These are phyloP conservation scores for Pelochelys cantorii DNA, from an alignment of 2,797 vertebrate genomes.

Conservation along the genomic window DNA sequence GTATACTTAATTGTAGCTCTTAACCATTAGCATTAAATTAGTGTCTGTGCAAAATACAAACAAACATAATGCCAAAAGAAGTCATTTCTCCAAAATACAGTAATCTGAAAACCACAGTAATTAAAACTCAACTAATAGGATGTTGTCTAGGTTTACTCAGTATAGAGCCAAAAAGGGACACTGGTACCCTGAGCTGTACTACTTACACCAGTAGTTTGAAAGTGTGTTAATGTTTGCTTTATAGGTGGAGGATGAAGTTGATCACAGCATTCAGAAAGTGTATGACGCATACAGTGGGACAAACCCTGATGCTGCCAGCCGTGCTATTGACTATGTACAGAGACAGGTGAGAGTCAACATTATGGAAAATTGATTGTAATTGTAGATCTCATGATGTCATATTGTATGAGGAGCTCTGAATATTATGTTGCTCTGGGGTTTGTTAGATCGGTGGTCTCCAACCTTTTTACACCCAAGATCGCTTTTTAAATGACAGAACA, in stretches of 20 bases:
- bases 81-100: rapidly evolving
- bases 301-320: constrained; percentile 93
- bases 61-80: neutral
- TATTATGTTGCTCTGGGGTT: neutral
- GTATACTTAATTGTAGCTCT: neutral
- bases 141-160: neutral
- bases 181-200: neutral
- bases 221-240: constrained; percentile 40
- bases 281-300: constrained; percentile 96
- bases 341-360: constrained; percentile 86
- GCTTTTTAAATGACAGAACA: too few relatives aligned
- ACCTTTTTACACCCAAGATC: too few relatives aligned
- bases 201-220: neutral
- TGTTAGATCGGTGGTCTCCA: too few relatives aligned
- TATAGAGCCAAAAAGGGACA: neutral
- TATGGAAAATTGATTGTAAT: neutral
- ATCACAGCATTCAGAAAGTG: constrained; percentile 94
- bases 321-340: constrained; percentile 98
- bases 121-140: neutral
- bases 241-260: constrained; percentile 95
- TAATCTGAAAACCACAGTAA: neutral
- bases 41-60: neutral
- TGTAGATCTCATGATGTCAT: neutral
- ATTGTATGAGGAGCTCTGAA: neutral
- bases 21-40: neutral